These are phyloP conservation scores for Heterodera carotae DNA, from an alignment of 1,140 invertebrate species.

Conservation along the genomic window DNA sequence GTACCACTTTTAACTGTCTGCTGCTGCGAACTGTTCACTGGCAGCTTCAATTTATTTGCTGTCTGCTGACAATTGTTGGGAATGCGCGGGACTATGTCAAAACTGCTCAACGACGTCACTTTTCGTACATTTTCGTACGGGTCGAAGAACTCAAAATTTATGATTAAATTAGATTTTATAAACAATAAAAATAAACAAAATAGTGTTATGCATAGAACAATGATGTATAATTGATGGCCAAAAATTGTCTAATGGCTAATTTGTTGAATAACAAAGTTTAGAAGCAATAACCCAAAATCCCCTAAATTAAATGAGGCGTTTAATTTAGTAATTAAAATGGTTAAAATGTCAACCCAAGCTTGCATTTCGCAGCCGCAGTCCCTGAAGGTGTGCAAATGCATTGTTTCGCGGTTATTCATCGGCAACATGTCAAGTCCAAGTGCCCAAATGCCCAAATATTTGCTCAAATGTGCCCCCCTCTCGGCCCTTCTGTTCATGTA, in stretches of 20 bases:
- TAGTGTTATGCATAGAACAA: too few species aligned
- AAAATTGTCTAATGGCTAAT: too few species aligned
- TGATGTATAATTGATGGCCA: too few species aligned
- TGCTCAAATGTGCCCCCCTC: neutral
- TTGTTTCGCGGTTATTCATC: neutral
- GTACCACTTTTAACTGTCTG: neutral
- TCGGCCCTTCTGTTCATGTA: neutral
- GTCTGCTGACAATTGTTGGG: neutral
- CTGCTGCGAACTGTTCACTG: neutral
- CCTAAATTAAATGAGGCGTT: too few species aligned
- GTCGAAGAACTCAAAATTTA: neutral
- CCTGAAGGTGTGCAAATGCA: neutral
- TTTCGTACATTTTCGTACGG: neutral
- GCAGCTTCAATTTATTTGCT: too few species aligned
- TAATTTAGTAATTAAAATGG: too few species aligned
- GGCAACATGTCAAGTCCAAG: conserved; percentile 16
- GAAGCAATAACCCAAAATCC: too few species aligned
- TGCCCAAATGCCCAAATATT: conserved; percentile 6
- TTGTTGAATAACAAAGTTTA: too few species aligned
- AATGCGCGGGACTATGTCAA: neutral
- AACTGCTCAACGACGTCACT: neutral
- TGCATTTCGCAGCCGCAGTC: conserved; percentile 12
- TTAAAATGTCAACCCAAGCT: neutral
- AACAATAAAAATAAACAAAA: too few species aligned
- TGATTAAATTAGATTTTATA: too few species aligned